phyloP scores from a whole-genome alignment of 1,140 invertebrate genomes.

The Colletes gigas region DNA sequence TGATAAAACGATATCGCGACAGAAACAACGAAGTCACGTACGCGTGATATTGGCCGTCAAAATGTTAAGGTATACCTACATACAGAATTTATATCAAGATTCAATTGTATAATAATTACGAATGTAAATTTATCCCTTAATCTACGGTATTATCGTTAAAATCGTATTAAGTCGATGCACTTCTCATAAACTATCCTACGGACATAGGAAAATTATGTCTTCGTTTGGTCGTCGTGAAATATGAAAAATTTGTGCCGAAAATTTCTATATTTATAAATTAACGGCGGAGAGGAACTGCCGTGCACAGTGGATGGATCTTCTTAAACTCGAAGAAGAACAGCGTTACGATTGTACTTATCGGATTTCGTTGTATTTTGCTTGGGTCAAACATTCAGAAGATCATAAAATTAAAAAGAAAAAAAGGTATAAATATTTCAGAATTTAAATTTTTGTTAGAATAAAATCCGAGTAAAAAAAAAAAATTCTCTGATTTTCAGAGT shows the following conservation, averaged over 20 bases:
- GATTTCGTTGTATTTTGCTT: background rate
- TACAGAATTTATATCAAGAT: background rate
- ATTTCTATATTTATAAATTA: slow-evolving; percentile 18
- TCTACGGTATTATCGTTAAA: background rate
- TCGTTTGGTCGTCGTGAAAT: background rate
- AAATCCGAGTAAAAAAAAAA: too few species aligned
- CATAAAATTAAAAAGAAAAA: background rate
- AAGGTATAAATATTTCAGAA: background rate
- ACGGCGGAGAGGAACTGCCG: slow-evolving; percentile 28
- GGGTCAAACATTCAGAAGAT: background rate
- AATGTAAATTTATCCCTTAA: background rate
- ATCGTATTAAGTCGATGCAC: background rate
- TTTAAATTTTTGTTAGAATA: too few species aligned
- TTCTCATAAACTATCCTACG: background rate
- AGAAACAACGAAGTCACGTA: too few species aligned
- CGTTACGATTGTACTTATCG: background rate
- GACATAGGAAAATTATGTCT: slow-evolving; percentile 19
- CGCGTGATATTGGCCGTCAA: too few species aligned
- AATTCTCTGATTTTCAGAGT: too few species aligned
- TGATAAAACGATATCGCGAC: too few species aligned
- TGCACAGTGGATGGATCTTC: slow-evolving; percentile 15
- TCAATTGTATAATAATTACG: slow-evolving; percentile 18
- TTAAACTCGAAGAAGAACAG: slow-evolving; percentile 7
- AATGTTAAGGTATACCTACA: background rate
- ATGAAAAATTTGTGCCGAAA: slow-evolving; percentile 18